Evolutionary conservation across 1,140 invertebrate species (phyloP).

Genomic region (Caligus rogercresseyi): DNA sequence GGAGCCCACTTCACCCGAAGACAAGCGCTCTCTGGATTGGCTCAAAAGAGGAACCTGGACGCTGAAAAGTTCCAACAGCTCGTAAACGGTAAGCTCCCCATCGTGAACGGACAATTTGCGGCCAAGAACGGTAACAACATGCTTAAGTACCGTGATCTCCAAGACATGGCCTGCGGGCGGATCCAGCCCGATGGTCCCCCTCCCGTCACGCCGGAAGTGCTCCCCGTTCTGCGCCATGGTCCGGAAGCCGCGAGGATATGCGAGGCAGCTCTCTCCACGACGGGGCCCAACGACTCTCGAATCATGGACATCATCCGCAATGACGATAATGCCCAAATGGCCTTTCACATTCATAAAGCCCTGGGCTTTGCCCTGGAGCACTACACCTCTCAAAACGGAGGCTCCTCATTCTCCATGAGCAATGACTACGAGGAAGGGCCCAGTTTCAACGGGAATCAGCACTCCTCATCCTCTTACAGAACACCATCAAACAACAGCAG

Average conservation of each 20-base stretch:
- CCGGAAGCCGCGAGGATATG: constrained; percentile 11
- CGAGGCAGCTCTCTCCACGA: constrained; percentile 1
- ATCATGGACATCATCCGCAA: constrained; percentile 1
- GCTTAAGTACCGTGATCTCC: background rate
- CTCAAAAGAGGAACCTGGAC: constrained; percentile 6
- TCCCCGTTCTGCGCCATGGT: constrained; percentile 15
- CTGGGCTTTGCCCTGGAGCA: constrained; percentile 6
- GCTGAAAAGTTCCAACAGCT: constrained; percentile 13
- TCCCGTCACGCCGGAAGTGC: background rate
- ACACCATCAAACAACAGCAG: background rate
- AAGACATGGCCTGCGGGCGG: background rate
- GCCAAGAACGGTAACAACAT: constrained; percentile 1
- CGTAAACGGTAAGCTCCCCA: constrained; percentile 5
- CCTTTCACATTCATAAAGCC: constrained; percentile 17
- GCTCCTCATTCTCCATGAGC: background rate
- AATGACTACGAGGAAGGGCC: no score
- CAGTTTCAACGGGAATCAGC: background rate
- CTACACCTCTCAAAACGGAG: background rate
- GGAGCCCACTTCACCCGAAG: background rate
- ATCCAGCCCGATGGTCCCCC: background rate
- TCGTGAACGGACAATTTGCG: background rate
- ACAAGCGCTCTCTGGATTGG: background rate
- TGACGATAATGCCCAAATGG: constrained; percentile 14
- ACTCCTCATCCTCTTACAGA: background rate
- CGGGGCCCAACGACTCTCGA: background rate